Evolutionary conservation across 2,113 vertebrate species (phyloP).

Genomic region (Galemys pyrenaicus): DNA sequence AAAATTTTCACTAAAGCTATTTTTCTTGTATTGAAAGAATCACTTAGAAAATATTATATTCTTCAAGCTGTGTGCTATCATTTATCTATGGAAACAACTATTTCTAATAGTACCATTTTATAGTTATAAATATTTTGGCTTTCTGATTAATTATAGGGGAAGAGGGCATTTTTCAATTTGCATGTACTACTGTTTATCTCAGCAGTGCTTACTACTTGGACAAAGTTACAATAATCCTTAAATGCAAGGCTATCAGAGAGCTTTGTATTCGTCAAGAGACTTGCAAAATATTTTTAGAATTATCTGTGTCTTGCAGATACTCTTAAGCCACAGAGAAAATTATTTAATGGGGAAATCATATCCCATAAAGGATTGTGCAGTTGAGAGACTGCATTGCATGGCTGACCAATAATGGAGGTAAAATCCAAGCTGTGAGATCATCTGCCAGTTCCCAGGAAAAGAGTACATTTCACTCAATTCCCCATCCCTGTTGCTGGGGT

Average conservation of each 20-base stretch:
- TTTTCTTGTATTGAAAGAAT: background rate
- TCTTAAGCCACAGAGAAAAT: conserved; percentile 64
- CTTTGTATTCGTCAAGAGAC: conserved; percentile 42
- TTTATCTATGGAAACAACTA: background rate
- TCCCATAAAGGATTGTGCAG: conserved; percentile 55
- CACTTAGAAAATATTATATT: background rate
- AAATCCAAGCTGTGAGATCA: conserved; percentile 26
- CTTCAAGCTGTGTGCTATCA: background rate
- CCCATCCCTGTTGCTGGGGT: background rate
- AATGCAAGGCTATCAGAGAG: background rate
- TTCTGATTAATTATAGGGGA: background rate
- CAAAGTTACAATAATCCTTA: conserved; percentile 43
- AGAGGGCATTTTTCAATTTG: background rate
- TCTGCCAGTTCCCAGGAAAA: background rate
- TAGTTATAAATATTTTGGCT: background rate
- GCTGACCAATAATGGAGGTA: conserved; percentile 42
- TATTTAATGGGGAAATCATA: conserved; percentile 65
- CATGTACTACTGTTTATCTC: background rate
- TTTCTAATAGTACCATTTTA: background rate
- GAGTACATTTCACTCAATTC: background rate
- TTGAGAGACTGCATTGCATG: conserved; percentile 43
- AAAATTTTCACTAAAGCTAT: background rate
- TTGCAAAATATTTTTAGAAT: conserved; percentile 59
- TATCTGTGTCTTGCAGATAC: conserved; percentile 72
- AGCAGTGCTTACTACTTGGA: background rate